Evolutionary conservation across 2,113 vertebrate species (phyloP), one percentile per base, ranked within the genome.

Genomic region (Carollia perspicillata): DNA sequence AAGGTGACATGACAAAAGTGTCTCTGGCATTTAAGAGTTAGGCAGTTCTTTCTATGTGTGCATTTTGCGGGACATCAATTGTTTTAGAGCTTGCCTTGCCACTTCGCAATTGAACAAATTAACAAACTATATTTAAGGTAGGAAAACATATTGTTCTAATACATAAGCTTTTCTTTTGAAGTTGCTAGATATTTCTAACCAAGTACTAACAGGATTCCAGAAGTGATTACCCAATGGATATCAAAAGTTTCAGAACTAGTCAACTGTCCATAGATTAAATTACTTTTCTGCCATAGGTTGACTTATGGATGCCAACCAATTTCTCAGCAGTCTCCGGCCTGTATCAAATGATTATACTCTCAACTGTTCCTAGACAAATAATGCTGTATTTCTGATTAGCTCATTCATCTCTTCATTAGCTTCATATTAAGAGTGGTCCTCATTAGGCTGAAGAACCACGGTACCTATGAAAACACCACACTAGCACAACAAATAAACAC

Each of bases 391-490:
- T 95, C 79, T 80, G 13, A 89, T 37, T 60, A 68, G 23, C 26
- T 53, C 13, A 55, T 30, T 95, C 35, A 79, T 28, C 22, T 88
- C 53, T 84, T 79, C 81, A 58, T 80, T 90, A 44, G 22, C 26
- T 90, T 93, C n/a, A 88, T 35, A 55, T 71, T 84, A 63, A 92
- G 90, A 79, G 4, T 80, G 30, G 6, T 69, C 35, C 92, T 91
- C 13, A 10, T 60, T 7, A 23, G 17, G n/a, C 35, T 79, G 33
- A 96, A n/a, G 51, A 87, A 51, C 8, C 23, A 93, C 33, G 63
- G 3, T 86, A 8, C 10, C 72, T 58, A 0, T 18, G 84, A 92
- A 92, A 90, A 40, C 49, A 28, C 63, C 69, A 89, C 35, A 74
- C 0, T 17, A 71, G 11, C 13, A 60, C 74, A 58, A 84, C 23